Conservation (phyloP, 2,797 vertebrate genomes). For the Manis javanica region DNA sequence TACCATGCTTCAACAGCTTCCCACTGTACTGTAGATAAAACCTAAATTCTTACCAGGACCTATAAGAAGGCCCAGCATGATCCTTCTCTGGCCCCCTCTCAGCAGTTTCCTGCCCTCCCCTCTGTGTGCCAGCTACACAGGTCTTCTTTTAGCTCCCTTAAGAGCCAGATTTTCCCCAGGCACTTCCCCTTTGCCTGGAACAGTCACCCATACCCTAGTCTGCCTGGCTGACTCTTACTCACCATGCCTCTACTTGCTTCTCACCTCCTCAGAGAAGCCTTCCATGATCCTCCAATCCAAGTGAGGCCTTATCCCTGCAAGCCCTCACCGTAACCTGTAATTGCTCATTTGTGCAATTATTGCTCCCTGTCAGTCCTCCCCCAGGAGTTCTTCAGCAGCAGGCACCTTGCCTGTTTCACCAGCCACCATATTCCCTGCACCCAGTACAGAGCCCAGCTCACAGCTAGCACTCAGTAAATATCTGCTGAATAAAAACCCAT, state of each 20-base stretch:
- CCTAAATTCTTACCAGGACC: conserved; percentile 24
- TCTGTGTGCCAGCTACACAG: not conserved
- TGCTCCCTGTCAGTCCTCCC: conserved; percentile 9
- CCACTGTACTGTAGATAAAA: not conserved
- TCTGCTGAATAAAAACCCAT: conserved; percentile 20
- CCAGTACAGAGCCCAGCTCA: not conserved
- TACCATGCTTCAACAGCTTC: conserved; percentile 11
- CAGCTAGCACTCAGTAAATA: not conserved
- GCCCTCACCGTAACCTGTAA: not conserved
- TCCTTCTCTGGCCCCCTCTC: not conserved
- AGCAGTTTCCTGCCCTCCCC: not conserved
- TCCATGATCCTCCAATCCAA: not conserved
- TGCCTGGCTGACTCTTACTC: not conserved
- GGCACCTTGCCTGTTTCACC: not conserved
- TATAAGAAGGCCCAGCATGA: not conserved
- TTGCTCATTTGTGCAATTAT: not conserved
- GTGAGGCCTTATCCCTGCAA: not conserved
- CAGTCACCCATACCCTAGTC: not conserved
- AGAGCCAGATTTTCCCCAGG: not conserved
- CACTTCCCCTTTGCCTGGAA: not conserved
- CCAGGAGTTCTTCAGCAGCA: not conserved
- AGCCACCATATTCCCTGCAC: not conserved
- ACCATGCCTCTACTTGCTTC: not conserved
- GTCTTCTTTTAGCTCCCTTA: not conserved
- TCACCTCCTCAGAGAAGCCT: not conserved